phyloP scores from a whole-genome alignment of 2,797 vertebrate species.

The Aldrovandia affinis region DNA sequence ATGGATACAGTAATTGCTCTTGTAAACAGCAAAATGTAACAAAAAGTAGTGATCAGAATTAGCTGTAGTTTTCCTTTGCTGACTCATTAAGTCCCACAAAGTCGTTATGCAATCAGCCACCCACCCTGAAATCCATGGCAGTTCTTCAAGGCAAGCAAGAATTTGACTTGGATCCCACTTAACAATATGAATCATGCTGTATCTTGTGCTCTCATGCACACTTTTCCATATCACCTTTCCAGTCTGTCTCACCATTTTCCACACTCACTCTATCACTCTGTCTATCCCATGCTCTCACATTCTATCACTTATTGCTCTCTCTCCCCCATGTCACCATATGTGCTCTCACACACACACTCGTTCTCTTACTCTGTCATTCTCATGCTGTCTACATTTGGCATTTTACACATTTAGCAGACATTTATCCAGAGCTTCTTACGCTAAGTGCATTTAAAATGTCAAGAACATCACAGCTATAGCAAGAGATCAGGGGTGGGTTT shows the following conservation, averaged over 20 bases:
- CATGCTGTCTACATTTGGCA: neutral
- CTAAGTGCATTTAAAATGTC: too few relatives aligned
- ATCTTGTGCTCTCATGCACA: too few relatives aligned
- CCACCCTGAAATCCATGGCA: neutral
- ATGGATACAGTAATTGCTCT: neutral
- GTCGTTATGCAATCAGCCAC: neutral
- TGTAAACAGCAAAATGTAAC: neutral
- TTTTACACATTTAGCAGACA: too few relatives aligned
- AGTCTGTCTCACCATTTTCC: neutral
- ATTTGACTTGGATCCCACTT: too few relatives aligned
- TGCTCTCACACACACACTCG: neutral
- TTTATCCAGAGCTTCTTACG: too few relatives aligned
- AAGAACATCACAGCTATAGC: too few relatives aligned
- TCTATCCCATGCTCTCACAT: neutral
- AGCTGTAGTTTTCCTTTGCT: neutral
- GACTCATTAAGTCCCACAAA: neutral
- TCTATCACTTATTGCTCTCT: neutral
- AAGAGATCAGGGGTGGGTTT: too few relatives aligned
- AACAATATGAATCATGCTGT: too few relatives aligned
- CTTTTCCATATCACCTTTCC: neutral
- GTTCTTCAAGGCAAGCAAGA: neutral
- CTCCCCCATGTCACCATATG: neutral
- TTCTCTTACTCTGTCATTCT: conserved; percentile 22
- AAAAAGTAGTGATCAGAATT: neutral
- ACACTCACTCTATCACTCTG: neutral